phyloP scores from a whole-genome alignment of 2,797 vertebrate species.

The Falco columbarius region DNA sequence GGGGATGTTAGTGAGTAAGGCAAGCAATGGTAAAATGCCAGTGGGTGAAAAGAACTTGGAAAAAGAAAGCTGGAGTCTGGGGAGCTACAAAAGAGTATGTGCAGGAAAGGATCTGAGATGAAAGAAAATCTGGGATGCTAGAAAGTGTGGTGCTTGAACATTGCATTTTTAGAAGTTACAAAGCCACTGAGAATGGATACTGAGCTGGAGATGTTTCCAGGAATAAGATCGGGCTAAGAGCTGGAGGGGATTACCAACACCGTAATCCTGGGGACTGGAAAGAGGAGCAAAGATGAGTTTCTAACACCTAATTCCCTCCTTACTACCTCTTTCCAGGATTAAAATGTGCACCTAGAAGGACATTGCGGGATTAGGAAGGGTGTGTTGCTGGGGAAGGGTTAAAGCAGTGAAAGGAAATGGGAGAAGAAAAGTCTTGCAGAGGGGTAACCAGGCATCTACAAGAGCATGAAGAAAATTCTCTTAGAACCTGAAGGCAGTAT shows the following conservation, averaged over 20 bases:
- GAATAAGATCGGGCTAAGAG: neutral
- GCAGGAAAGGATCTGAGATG: neutral
- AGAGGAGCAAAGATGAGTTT: neutral
- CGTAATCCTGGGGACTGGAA: neutral
- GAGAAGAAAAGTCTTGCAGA: neutral
- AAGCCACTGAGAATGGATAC: neutral
- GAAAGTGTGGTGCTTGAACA: neutral
- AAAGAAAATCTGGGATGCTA: neutral
- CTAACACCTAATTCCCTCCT: neutral
- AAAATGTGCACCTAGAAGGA: neutral
- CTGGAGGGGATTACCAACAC: neutral
- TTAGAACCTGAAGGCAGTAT: neutral
- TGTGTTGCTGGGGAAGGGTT: neutral
- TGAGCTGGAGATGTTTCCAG: neutral
- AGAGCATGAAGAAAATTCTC: neutral
- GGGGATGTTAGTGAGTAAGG: neutral
- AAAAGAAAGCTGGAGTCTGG: neutral
- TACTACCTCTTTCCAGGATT: neutral
- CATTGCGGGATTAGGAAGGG: neutral
- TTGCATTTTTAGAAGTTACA: neutral
- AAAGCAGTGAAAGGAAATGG: neutral
- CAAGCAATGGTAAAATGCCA: neutral
- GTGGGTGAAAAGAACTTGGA: neutral
- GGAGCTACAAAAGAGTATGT: neutral
- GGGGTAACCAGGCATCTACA: neutral